Conservation (phyloP, 2,888 invertebrate species). For the Spisula subtruncata region DNA sequence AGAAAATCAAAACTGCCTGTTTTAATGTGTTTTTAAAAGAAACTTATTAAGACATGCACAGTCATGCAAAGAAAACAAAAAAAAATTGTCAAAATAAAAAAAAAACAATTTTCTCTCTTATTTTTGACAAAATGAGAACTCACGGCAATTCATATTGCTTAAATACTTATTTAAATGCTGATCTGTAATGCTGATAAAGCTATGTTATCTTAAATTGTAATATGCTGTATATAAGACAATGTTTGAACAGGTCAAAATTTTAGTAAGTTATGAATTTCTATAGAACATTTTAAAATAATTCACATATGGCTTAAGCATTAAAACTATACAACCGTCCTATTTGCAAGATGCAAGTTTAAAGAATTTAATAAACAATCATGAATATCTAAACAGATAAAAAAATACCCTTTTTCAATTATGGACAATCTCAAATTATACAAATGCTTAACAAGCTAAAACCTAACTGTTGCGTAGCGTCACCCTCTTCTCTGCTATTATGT, state of each 20-base stretch:
- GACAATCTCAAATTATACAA: constrained; percentile 9
- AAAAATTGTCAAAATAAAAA: neutral
- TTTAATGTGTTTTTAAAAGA: too few species aligned
- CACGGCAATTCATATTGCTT: neutral
- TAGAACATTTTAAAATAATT: too few species aligned
- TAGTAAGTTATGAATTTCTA: too few species aligned
- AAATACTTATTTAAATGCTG: constrained; percentile 10
- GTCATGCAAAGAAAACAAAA: neutral
- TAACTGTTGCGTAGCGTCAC: neutral
- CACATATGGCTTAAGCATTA: neutral
- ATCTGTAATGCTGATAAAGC: neutral
- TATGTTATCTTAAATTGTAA: neutral
- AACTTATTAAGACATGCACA: too few species aligned
- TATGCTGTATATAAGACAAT: too few species aligned
- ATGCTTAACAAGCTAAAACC: neutral
- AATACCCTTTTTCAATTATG: neutral
- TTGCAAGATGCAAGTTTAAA: neutral
- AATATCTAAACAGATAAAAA: neutral
- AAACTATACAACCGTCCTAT: neutral
- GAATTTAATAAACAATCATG: neutral
- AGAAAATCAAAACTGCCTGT: too few species aligned
- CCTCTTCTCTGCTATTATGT: neutral
- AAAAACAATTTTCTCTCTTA: neutral
- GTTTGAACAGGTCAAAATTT: too few species aligned
- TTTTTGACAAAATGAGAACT: neutral